These are phyloP conservation scores for Mallotus villosus DNA, from an alignment of 2,797 vertebrate genomes.

Conservation along the genomic window DNA sequence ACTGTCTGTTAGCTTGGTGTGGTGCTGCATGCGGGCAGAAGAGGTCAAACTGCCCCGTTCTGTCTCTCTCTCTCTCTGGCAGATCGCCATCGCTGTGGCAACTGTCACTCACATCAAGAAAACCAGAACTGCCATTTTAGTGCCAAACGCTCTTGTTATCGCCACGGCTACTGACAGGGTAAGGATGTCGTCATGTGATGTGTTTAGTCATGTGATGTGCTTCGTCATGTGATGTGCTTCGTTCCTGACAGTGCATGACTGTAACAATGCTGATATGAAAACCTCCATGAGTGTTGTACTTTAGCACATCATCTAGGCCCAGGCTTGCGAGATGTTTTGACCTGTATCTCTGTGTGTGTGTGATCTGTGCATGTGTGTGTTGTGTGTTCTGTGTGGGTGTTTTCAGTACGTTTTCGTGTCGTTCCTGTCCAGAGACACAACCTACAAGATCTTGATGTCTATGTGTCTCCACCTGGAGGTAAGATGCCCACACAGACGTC, in stretches of 20 bases:
- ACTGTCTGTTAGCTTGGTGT: not conserved
- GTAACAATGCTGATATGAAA: not conserved
- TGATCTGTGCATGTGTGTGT: not conserved
- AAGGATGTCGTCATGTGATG: conserved; percentile 48
- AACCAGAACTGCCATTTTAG: conserved; percentile 93
- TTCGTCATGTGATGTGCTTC: not conserved
- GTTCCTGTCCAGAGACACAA: conserved; percentile 91
- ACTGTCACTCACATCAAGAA: conserved; percentile 91
- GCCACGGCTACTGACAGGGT: conserved; percentile 86
- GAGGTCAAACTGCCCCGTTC: not conserved
- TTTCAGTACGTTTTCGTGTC: conserved; percentile 94
- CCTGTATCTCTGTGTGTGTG: not conserved
- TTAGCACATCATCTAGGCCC: not conserved
- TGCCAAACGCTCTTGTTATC: conserved; percentile 93
- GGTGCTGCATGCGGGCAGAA: not conserved
- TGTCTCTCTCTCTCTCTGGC: not conserved
- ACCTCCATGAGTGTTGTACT: no score
- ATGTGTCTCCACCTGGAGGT: conserved; percentile 89
- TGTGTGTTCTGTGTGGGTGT: not conserved
- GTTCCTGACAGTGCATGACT: not conserved
- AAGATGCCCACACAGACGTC: conserved; percentile 6
- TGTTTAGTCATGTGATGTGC: not conserved
- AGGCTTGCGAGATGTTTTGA: not conserved
- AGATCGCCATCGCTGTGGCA: conserved; percentile 79
- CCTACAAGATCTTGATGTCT: conserved; percentile 89